Base-by-base conservation (phyloP, 2,888 invertebrate species). In the Danaus chrysippus region DNA sequence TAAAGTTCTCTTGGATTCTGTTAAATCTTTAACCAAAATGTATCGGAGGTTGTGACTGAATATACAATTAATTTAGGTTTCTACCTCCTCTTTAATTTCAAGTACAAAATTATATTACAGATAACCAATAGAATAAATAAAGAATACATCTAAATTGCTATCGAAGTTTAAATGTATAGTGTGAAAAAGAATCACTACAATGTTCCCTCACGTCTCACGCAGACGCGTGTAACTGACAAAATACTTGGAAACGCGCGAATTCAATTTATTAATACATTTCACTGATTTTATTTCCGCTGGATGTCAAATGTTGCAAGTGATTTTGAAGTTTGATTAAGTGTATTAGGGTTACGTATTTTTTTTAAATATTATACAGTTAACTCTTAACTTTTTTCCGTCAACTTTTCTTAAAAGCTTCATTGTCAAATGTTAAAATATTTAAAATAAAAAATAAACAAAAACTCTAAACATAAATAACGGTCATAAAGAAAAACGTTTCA, bases 221-320 rank as follows among this genome's bases (percentile, higher is more conserved):
- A 71, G 63, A 61, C 67, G 71, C 64, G 68, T 72, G 73, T 62
- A 65, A 65, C 67, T 70, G 73, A 73, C 72, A 71, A 67, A 66
- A 69, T 68, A 69, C 68, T 64, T 61, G 63, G 63, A 62, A 68
- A 17, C 68, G 67, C 66, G 69, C 56, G 67, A 70, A 70, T 68
- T 70, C 68, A 68, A 69, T 72, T 69, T 69, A 67, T 67, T 65
- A 58, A 58, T 61, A 58, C 57, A 61, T 62, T 65, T 61, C 59
- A 54, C 54, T 56, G 61, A 68, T 65, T 66, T 59, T 56, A 64
- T 65, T 68, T 66, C 62, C 62, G 57, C 57, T 54, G 19, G 58
- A 55, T 63, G 64, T 64, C 65, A 65, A 61, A 62, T 63, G 58
- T 62, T 41, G 60, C 59, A 54, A 34, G 54, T 59, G 62, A 65